Evolutionary conservation across 2,797 vertebrate species (phyloP).

Genomic region (Molossus alvarezi): DNA sequence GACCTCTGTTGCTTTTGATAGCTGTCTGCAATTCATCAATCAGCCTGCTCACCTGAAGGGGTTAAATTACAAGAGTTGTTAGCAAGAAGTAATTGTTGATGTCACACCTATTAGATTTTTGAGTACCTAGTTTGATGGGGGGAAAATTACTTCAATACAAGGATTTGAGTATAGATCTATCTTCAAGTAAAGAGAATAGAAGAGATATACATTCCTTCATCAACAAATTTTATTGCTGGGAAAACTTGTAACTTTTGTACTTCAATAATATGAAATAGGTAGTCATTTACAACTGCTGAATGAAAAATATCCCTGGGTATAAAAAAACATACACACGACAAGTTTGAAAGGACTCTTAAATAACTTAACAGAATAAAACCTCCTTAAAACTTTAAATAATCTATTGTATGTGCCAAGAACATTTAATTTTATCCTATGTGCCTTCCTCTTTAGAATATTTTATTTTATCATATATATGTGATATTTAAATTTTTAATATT

Average conservation of each 20-base stretch:
- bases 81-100: constrained; percentile 87
- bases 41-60: constrained; percentile 85
- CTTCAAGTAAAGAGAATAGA: constrained; percentile 28
- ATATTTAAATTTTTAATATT: constrained; percentile 22
- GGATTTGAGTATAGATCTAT: constrained; percentile 62
- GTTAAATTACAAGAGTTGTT: constrained; percentile 84
- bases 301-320: constrained; percentile 8
- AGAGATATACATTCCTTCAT: constrained; percentile 6
- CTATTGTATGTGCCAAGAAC: not conserved
- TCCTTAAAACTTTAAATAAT: constrained; percentile 37
- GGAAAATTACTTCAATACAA: constrained; percentile 59
- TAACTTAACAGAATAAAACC: constrained; percentile 50
- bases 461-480: not conserved
- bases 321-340: constrained; percentile 12
- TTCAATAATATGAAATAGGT: not conserved
- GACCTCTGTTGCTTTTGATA: constrained; percentile 85
- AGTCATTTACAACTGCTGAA: constrained; percentile 26
- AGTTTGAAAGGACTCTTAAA: constrained; percentile 54
- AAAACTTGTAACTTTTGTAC: constrained; percentile 13
- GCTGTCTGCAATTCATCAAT: constrained; percentile 87
- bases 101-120: constrained; percentile 87
- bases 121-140: constrained; percentile 35
- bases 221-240: constrained; percentile 34
- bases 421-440: constrained; percentile 1
- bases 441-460: constrained; percentile 1